Conservation (phyloP, 2,797 vertebrate species). For the Amphiprion clarkii region DNA sequence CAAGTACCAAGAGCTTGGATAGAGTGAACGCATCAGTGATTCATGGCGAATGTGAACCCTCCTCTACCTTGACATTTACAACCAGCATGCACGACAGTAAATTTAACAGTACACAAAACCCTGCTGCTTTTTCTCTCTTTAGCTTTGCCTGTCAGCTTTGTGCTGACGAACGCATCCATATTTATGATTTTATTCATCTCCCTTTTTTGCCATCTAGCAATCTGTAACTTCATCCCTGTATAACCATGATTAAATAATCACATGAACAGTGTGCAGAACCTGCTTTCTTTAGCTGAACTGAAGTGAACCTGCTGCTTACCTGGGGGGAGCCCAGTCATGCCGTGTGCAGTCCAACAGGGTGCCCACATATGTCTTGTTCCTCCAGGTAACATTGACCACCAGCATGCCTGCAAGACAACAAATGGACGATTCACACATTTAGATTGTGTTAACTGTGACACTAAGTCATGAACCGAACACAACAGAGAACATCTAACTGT, state of each 20-base stretch:
- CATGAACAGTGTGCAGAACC: slow-evolving; percentile 13
- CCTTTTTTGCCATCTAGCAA: no score
- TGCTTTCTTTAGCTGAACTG: slow-evolving; percentile 11
- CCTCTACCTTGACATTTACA: slow-evolving; percentile 63
- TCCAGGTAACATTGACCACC: slow-evolving; percentile 99
- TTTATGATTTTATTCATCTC: no score
- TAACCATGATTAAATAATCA: no score
- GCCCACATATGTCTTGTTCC: slow-evolving; percentile 99
- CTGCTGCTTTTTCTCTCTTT: not conserved
- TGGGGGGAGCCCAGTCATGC: slow-evolving; percentile 98
- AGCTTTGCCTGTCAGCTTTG: no score
- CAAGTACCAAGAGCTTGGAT: slow-evolving; percentile 40
- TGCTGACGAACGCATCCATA: no score
- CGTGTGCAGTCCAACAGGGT: slow-evolving; percentile 97
- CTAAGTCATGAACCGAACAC: not conserved
- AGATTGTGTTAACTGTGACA: not conserved
- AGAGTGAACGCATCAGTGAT: slow-evolving; percentile 60
- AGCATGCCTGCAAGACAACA: slow-evolving; percentile 91
- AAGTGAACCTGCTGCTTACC: slow-evolving; percentile 83
- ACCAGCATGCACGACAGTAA: slow-evolving; percentile 45
- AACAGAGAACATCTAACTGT: not conserved
- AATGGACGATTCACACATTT: slow-evolving; percentile 30
- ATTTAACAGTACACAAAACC: slow-evolving; percentile 38
- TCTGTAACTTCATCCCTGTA: no score
- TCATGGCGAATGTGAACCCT: slow-evolving; percentile 50